Conservation (phyloP, 2,797 vertebrate genomes). For the Garrulus glandarius region DNA sequence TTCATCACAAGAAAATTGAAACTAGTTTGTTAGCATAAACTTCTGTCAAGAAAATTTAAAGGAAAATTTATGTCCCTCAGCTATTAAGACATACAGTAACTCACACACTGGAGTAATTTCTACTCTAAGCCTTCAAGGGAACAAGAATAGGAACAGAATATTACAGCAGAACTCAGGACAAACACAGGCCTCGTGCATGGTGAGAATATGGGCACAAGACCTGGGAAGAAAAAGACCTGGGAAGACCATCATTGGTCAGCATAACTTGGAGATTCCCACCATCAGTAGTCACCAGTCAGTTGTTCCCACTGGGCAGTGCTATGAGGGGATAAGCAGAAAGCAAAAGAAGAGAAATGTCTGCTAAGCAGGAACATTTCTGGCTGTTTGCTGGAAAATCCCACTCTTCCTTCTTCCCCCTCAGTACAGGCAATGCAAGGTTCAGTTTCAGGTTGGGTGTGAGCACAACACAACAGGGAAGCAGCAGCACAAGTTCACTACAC, state of each 20-base stretch:
- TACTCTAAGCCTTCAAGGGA: background rate
- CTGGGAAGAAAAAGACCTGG: too few species aligned
- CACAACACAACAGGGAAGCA: background rate
- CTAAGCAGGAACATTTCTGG: background rate
- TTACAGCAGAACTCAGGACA: background rate
- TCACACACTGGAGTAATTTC: background rate
- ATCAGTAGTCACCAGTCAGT: background rate
- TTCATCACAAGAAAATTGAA: background rate
- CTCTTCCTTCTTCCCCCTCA: background rate
- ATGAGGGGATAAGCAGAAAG: background rate
- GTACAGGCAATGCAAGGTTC: fast-evolving
- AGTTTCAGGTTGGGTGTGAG: background rate
- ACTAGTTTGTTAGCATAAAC: background rate
- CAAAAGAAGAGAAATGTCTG: background rate
- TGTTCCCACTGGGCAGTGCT: background rate
- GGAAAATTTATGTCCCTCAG: background rate
- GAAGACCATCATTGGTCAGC: background rate
- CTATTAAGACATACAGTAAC: background rate
- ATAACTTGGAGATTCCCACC: background rate
- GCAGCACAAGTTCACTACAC: background rate
- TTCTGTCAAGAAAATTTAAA: background rate
- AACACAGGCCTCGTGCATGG: fast-evolving
- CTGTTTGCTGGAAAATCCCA: background rate
- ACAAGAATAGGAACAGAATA: background rate
- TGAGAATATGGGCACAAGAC: background rate